phyloP scores from a whole-genome alignment of 1,140 invertebrate species.

The Plectrocnemia conspersa region DNA sequence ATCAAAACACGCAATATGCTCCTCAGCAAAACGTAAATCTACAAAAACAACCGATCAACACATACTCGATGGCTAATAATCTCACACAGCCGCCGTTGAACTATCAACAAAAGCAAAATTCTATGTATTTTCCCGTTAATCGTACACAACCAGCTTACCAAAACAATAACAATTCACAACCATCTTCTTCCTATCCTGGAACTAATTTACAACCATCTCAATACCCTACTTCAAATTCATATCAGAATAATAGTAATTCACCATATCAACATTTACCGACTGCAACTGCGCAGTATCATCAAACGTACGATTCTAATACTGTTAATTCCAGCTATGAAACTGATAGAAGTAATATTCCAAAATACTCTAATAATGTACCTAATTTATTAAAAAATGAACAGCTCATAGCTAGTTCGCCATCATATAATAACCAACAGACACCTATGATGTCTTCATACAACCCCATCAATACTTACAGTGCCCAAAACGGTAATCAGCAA shows the following conservation, averaged over 20 bases:
- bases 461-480: constrained; percentile 19
- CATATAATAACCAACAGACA: constrained; percentile 11
- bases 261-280: constrained; percentile 50
- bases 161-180: constrained; percentile 4
- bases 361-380: constrained; percentile 22
- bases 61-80: constrained; percentile 20
- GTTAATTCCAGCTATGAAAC: constrained; percentile 23
- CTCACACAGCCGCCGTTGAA: too few relatives aligned
- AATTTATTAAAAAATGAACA: constrained; percentile 21
- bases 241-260: constrained; percentile 27
- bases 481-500: constrained; percentile 10
- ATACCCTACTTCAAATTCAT: constrained; percentile 12
- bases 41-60: constrained; percentile 17
- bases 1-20: constrained; percentile 13
- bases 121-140: constrained; percentile 34
- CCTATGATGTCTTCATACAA: too few relatives aligned
- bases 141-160: constrained; percentile 28
- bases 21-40: constrained; percentile 4
- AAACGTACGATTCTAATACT: constrained; percentile 35
- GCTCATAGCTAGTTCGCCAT: constrained; percentile 9
- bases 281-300: constrained; percentile 46
- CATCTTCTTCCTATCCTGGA: too few relatives aligned
- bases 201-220: constrained; percentile 13
- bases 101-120: constrained; percentile 33
- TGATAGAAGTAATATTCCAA: constrained; percentile 20